Conservation (phyloP, 2,888 invertebrate genomes). For the Nemapogon koenigi region DNA sequence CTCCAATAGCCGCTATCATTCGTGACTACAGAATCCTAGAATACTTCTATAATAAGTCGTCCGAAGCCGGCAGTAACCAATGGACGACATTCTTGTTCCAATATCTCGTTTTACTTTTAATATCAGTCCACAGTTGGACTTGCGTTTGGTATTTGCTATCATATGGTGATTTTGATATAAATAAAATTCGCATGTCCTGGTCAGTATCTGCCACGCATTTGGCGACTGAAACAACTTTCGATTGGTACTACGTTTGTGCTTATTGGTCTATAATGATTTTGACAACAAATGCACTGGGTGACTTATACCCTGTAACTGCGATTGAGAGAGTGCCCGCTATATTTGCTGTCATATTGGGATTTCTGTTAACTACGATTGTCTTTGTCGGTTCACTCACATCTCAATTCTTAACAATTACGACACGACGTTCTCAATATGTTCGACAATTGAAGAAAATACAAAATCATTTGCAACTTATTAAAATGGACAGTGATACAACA, state of each 20-base stretch:
- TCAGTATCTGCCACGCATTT: constrained; percentile 36
- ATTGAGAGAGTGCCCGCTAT: constrained; percentile 42
- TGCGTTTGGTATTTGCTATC: constrained; percentile 54
- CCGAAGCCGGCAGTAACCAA: constrained; percentile 53
- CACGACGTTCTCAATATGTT: constrained; percentile 48
- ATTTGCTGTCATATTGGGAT: constrained; percentile 44
- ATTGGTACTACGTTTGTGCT: constrained; percentile 53
- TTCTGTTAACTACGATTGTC: constrained; percentile 49
- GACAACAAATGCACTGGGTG: constrained; percentile 52
- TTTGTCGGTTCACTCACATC: constrained; percentile 59
- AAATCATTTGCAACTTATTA: constrained; percentile 45
- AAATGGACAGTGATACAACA: constrained; percentile 42
- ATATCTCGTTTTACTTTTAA: constrained; percentile 45
- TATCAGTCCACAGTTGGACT: constrained; percentile 52
- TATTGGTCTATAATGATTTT: constrained; percentile 56
- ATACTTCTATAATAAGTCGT: constrained; percentile 46
- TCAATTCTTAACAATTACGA: constrained; percentile 53
- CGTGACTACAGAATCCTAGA: constrained; percentile 47
- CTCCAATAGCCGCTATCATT: constrained; percentile 40
- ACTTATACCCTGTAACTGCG: constrained; percentile 49
- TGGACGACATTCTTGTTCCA: constrained; percentile 56
- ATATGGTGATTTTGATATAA: constrained; percentile 36
- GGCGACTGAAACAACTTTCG: constrained; percentile 39
- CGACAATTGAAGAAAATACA: constrained; percentile 46
- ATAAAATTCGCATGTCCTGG: constrained; percentile 42